Base-by-base conservation (phyloP, 2,797 vertebrate genomes). In the Ataeniobius toweri region DNA sequence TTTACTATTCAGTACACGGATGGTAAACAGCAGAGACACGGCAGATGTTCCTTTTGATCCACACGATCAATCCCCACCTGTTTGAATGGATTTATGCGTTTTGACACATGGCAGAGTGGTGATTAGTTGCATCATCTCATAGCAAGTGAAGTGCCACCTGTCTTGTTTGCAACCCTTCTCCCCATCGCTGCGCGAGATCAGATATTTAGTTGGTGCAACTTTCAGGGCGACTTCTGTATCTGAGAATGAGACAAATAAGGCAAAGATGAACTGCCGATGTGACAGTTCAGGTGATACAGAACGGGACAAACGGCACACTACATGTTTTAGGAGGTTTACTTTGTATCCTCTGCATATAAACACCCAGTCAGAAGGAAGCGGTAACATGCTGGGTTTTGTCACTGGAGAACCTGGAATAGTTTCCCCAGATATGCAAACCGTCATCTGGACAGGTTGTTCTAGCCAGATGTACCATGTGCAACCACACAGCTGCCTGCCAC, bases 231-330 rank as follows among this genome's bases (percentile, higher is more conserved):
- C 78, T 79, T 86, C 80, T 80, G 81, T 13, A 80, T 88, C 77
- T 83, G 84, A 84, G 86, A 85, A 89, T 24, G 72, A 90, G 78
- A 93, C 88, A 83, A 90, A 92, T 94, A 94, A 94, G 94, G 93
- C 94, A 94, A 92, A 91, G 81, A 92, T 83, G 80, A 90, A 82
- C 85, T 77, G 89, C 83, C 89, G 20, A 69, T 0, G 16, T 36
- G 89, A 86, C 91, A 87, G 83, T 81, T 83, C 70, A 80, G 89
- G 85, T 67, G 55, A 84, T 77, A 86, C 80, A 70, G 85, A 79
- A 85, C 72, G 80, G 79, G 80, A 79, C 80, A 73, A 71, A 88
- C 71, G 50, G 46, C 78, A 86, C 81, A 75, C 80, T 86, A 85
- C 82, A 78, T 80, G 73, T 83, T 68, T 83, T 82, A 82, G 44